phyloP scores from a whole-genome alignment of 1,140 invertebrate genomes.

The Rhopalosiphum maidis region DNA sequence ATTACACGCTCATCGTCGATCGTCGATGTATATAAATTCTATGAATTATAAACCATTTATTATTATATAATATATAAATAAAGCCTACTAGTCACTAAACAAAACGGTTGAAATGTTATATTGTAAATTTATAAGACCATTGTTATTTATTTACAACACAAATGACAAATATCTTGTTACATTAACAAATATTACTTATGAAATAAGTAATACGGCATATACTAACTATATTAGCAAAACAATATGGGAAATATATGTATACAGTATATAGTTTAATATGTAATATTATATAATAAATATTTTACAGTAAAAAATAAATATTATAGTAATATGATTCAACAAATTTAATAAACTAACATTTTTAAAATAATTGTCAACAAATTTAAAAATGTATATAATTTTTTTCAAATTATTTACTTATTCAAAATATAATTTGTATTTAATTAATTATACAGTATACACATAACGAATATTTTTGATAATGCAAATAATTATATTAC shows the following conservation, averaged over 20 bases:
- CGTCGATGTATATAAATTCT: background rate
- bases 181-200: background rate
- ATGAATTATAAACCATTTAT: background rate
- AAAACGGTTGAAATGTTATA: background rate
- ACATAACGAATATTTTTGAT: background rate
- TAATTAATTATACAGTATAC: background rate
- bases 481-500: background rate
- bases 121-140: background rate
- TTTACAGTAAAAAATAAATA: background rate
- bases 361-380: no score
- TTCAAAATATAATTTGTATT: background rate
- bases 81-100: background rate
- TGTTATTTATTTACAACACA: constrained; percentile 19
- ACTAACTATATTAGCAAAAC: background rate
- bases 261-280: background rate
- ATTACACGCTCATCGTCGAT: background rate
- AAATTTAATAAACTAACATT: background rate
- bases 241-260: background rate
- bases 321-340: background rate
- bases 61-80: background rate
- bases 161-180: no score
- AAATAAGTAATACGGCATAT: background rate
- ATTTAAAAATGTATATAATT: background rate
- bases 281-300: background rate
- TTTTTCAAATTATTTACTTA: background rate